Conservation (phyloP, 2,888 invertebrate genomes). For the Drosophila mercatorum region DNA sequence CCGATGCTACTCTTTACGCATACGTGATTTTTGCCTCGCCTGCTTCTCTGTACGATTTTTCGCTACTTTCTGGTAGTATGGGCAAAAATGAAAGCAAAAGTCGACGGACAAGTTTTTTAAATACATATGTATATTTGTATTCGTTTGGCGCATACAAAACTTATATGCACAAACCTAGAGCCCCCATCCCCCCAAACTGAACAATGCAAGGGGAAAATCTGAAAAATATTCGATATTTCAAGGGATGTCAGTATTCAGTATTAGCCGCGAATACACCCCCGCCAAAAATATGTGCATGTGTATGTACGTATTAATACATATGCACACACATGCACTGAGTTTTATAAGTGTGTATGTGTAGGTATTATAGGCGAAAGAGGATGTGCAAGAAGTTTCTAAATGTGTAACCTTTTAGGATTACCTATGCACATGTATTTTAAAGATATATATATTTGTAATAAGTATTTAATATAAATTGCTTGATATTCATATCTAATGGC, state of each 20-base stretch:
- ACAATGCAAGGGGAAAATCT: conserved; percentile 24
- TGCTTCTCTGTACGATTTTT: conserved; percentile 61
- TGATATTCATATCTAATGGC: neutral
- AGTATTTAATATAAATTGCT: neutral
- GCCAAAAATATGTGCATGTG: conserved; percentile 32
- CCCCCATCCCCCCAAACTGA: neutral
- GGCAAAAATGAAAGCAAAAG: conserved; percentile 82
- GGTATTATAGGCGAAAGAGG: conserved; percentile 6
- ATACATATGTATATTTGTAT: conserved; percentile 24
- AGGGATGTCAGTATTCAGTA: conserved; percentile 55
- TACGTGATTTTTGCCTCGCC: conserved; percentile 69
- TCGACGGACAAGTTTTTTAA: conserved; percentile 78
- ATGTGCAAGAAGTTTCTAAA: conserved; percentile 33
- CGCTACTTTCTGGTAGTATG: conserved; percentile 57
- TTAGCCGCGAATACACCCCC: conserved; percentile 34
- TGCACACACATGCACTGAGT: conserved; percentile 25
- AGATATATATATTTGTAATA: neutral
- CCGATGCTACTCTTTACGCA: conserved; percentile 58
- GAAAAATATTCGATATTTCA: conserved; percentile 44
- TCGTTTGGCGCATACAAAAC: conserved; percentile 28
- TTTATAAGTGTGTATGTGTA: neutral
- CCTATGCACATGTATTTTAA: neutral
- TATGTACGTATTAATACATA: conserved; percentile 8
- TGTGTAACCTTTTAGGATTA: conserved; percentile 14
- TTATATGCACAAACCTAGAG: conserved; percentile 5